Base-by-base conservation (phyloP, 1,140 invertebrate genomes). In the Aphaenogaster ashmeadi region DNA sequence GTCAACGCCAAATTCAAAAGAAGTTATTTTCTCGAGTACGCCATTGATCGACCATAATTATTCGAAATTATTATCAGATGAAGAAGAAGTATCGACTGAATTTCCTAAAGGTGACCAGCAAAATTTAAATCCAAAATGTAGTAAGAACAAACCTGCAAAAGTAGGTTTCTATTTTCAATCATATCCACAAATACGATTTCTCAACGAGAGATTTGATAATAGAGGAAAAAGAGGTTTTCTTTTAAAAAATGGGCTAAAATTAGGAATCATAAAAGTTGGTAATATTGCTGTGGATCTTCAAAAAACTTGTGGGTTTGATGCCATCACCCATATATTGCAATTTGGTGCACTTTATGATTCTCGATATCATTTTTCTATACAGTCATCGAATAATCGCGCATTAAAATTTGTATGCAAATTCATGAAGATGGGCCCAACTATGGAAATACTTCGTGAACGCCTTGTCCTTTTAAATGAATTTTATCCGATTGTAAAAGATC, bases 401-500 rank as follows among this genome's bases (percentile, higher is more conserved):
- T 69, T 69, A 21, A 69, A 69, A 69, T 69, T 69, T 69, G 66
- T 69, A 69, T 69, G 66, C 64, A 67, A 67, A 67, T 67, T 67
- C 44, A 67, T 67, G 38, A 67, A 66, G 38, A 36, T 66, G 13
- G 66, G 66, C 9, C 66, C 66, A 69, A 50, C 44, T n/a, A 47
- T 69, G 15, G 41, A 69, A 47, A 69, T 69, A 50, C 66, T 69
- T 69, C 21, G 66, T 69, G 41, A 69, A 69, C 66, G 66, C 41
- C 27, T 47, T 50, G 15, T 47, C 9, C n/a, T 47, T 69, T 69
- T 69, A 27, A 69, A 69, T 69, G 15, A 47, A 69, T 69, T 47
- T 69, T 50, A 67, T 67, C 64, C 64, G 8, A 18, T 67, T 21
- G 18, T 44, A 67, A 67, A 67, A 67, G 38, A 67, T 27, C n/a